Evolutionary conservation across 1,140 invertebrate genomes (phyloP).

Genomic region (Lasioglossum baleicum): DNA sequence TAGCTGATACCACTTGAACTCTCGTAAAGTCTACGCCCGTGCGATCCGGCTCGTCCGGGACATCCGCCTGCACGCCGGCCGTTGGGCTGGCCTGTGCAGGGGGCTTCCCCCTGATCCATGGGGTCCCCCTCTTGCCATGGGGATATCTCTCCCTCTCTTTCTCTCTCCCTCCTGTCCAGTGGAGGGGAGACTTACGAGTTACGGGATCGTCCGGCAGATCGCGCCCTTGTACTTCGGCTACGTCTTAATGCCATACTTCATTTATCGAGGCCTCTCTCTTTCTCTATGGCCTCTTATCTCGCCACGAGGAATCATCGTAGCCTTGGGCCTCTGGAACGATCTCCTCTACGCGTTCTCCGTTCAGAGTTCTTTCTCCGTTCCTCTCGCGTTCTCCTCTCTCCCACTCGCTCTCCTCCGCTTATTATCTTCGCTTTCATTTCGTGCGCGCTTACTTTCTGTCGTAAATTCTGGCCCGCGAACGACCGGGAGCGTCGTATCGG

Average conservation of each 20-base stretch:
- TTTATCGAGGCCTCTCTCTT: conserved; percentile 15
- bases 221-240: conserved; percentile 62
- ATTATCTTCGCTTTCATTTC: conserved; percentile 46
- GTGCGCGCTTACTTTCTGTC: conserved; percentile 24
- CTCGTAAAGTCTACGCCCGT: conserved; percentile 78
- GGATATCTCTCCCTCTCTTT: background rate
- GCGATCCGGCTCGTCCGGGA: conserved; percentile 67
- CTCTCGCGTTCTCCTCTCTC: background rate
- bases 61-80: conserved; percentile 26
- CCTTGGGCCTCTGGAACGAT: conserved; percentile 8
- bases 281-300: background rate
- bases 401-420: background rate
- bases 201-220: conserved; percentile 72
- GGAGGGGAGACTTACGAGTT: conserved; percentile 74
- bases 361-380: background rate
- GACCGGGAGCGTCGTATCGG: conserved; percentile 24
- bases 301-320: conserved; percentile 13
- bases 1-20: conserved; percentile 74
- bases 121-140: background rate
- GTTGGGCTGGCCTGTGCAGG: background rate
- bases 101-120: conserved; percentile 25
- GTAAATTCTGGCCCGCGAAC: conserved; percentile 25
- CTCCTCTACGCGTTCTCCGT: background rate
- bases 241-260: conserved; percentile 43
- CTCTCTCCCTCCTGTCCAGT: background rate